Evolutionary conservation across 2,113 vertebrate species (phyloP).

Genomic region (Manacus vitellinus): DNA sequence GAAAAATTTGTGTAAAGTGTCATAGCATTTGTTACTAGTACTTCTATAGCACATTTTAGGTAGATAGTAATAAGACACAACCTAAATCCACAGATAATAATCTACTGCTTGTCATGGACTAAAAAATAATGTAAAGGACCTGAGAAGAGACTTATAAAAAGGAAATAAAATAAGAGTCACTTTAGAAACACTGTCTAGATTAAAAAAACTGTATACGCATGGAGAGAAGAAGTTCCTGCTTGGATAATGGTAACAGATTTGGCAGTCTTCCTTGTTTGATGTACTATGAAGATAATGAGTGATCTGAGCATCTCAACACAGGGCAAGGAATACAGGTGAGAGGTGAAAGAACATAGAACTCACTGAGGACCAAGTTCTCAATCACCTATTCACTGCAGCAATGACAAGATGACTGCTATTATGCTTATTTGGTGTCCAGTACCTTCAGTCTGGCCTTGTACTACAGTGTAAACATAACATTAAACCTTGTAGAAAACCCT

Average conservation of each 20-base stretch:
- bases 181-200: background rate
- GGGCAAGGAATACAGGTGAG: background rate
- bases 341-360: background rate
- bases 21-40: background rate
- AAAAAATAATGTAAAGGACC: background rate
- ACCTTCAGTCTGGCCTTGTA: background rate
- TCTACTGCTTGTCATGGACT: background rate
- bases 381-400: background rate
- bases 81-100: background rate
- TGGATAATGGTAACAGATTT: rapidly evolving
- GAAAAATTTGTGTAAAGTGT: background rate
- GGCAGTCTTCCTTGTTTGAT: background rate
- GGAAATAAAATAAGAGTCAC: background rate
- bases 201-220: background rate
- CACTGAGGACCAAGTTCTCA: background rate
- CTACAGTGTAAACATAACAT: background rate
- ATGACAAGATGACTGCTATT: background rate
- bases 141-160: background rate
- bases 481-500: background rate
- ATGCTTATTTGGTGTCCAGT: background rate
- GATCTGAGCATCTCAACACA: background rate
- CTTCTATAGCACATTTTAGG: background rate
- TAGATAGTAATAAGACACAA: background rate
- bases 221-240: background rate
- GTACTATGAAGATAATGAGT: background rate